Evolutionary conservation across 1,140 invertebrate genomes (phyloP).

Genomic region (Pogonomyrmex californicus): DNA sequence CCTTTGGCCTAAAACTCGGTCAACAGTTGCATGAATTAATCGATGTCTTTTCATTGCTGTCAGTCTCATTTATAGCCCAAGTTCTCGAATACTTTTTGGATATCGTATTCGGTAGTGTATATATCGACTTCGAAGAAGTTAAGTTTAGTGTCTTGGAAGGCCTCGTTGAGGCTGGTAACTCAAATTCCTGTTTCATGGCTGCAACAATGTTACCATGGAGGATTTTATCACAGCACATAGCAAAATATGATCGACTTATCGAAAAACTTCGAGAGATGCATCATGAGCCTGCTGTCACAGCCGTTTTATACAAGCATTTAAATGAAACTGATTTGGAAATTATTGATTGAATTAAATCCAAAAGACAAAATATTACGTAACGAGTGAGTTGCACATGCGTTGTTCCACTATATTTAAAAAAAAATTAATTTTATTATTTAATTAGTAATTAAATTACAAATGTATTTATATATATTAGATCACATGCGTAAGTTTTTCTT

Average conservation of each 20-base stretch:
- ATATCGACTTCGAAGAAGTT: background rate
- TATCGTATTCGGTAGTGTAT: background rate
- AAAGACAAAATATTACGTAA: background rate
- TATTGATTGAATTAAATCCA: background rate
- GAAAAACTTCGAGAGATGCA: constrained; percentile 29
- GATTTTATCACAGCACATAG: background rate
- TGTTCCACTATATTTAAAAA: background rate
- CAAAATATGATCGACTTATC: constrained; percentile 55
- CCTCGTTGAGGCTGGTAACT: constrained; percentile 36
- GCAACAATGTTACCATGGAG: constrained; percentile 37
- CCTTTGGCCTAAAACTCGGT: constrained; percentile 38
- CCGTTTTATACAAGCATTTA: constrained; percentile 1
- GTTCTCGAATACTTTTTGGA: background rate
- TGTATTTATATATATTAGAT: constrained; percentile 23
- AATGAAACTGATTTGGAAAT: background rate
- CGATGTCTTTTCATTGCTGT: constrained; percentile 33
- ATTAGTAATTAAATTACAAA: background rate
- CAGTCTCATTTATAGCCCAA: background rate
- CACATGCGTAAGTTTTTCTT: background rate
- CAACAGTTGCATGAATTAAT: constrained; percentile 47
- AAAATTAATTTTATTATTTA: background rate
- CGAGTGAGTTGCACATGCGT: background rate
- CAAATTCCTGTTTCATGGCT: constrained; percentile 55
- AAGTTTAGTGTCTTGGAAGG: constrained; percentile 46
- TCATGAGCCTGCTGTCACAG: constrained; percentile 55